Percentiles rank a stretch among this genome's conserved stretches.
These are phyloP conservation scores for Decapterus maruadsi DNA, from an alignment of 2,797 vertebrate species.

Conservation along the genomic window DNA sequence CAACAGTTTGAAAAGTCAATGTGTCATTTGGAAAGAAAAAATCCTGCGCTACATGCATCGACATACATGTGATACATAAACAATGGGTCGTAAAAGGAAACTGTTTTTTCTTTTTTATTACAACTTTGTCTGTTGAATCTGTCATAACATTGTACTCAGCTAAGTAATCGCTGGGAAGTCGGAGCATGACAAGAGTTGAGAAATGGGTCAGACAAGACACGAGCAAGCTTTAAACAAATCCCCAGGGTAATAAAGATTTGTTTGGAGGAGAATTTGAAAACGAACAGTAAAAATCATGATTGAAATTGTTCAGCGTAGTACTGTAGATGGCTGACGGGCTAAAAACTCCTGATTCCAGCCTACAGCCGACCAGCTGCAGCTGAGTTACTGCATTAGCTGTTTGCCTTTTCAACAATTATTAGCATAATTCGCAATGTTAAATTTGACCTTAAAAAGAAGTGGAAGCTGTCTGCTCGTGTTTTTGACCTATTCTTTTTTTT, in stretches of 20 bases:
- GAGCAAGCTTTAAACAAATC: conserved; percentile 7
- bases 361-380: background rate
- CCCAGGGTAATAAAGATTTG: background rate
- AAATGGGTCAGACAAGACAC: conserved; percentile 19
- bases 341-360: background rate
- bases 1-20: conserved; percentile 2
- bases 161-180: conserved; percentile 5
- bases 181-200: background rate
- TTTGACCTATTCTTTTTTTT: conserved; percentile 1
- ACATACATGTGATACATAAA: background rate
- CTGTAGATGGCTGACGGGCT: no score
- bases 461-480: background rate
- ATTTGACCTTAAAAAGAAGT: conserved; percentile 6
- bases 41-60: background rate
- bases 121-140: conserved; percentile 2
- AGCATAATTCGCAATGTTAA: background rate
- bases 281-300: background rate
- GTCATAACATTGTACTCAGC: background rate
- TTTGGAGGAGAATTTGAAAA: background rate
- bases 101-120: background rate
- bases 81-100: background rate
- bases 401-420: conserved; percentile 21
- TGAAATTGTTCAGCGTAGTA: background rate
- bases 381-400: background rate
- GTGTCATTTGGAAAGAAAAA: conserved; percentile 4